These are phyloP conservation scores for Rhamphomyia laevipes DNA, from an alignment of 2,888 invertebrate species.

Conservation along the genomic window DNA sequence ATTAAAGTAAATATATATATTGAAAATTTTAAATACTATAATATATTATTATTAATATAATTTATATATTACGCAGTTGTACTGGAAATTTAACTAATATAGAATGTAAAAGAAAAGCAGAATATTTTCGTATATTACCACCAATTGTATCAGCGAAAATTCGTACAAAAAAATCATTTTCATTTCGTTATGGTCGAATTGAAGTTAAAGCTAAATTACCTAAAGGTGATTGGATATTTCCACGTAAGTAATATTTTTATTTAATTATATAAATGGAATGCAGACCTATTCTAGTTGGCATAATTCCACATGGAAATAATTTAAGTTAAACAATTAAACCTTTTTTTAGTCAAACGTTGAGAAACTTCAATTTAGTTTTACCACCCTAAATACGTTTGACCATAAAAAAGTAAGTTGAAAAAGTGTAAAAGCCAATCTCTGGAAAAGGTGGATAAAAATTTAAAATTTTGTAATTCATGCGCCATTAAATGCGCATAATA, in stretches of 20 bases:
- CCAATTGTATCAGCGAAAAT: conserved; percentile 54
- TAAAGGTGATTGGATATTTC: conserved; percentile 65
- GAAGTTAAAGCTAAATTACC: conserved; percentile 61
- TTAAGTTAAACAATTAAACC: too few species aligned
- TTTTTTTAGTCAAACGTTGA: too few species aligned
- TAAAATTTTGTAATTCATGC: too few species aligned
- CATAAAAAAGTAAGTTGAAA: too few species aligned
- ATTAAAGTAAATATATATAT: conserved; percentile 17
- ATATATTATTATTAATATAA: neutral
- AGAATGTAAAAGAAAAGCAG: conserved; percentile 35
- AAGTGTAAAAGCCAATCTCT: too few species aligned
- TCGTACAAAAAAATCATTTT: conserved; percentile 48
- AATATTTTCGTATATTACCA: conserved; percentile 44
- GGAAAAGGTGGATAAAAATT: too few species aligned
- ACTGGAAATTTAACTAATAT: conserved; percentile 24
- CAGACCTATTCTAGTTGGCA: too few species aligned
- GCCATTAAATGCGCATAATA: too few species aligned
- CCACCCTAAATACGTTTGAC: too few species aligned
- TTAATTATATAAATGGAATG: neutral
- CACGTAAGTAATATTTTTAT: conserved; percentile 41
- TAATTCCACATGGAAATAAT: too few species aligned
- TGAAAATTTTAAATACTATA: neutral
- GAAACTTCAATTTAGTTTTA: too few species aligned
- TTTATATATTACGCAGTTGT: conserved; percentile 16
- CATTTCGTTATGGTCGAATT: conserved; percentile 57